Evolutionary conservation across 2,797 vertebrate genomes (phyloP).

Genomic region (Sebastes itinus): DNA sequence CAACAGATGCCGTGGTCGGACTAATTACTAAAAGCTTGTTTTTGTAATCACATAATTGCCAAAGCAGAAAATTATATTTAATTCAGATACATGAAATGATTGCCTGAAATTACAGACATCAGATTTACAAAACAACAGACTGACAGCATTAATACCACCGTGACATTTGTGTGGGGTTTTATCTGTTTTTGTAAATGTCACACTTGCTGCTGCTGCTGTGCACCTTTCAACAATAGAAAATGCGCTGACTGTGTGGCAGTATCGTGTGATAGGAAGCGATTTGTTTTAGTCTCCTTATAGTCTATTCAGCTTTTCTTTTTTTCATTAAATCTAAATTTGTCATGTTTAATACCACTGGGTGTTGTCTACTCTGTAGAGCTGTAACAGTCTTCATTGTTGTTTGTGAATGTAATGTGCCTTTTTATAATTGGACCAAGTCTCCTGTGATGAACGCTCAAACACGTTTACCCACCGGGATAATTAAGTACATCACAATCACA

Average conservation of each 20-base stretch:
- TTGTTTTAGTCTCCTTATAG: not conserved
- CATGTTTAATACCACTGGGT: not conserved
- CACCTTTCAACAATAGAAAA: not conserved
- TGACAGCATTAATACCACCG: not conserved
- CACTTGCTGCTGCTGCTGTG: not conserved
- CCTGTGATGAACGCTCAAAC: not conserved
- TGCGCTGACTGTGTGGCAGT: not conserved
- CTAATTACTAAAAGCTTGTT: not conserved
- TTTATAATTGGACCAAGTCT: not conserved
- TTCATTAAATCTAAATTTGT: not conserved
- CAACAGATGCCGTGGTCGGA: not conserved
- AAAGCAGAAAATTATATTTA: not conserved
- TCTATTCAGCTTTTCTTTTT: not conserved
- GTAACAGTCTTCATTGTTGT: not conserved
- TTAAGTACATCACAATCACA: not conserved
- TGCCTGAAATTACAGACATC: not conserved
- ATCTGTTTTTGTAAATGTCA: slow-evolving; percentile 24
- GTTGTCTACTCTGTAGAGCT: not conserved
- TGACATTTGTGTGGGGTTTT: slow-evolving; percentile 4
- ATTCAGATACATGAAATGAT: not conserved
- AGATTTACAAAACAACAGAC: not conserved
- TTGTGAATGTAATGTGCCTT: not conserved
- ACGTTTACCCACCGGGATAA: slow-evolving; percentile 8
- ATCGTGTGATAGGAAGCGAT: not conserved
- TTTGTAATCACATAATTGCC: not conserved